Percentiles rank a stretch among this genome's conserved stretches.
These are phyloP conservation scores for Polia nebulosa DNA, from an alignment of 2,888 invertebrate species.

Conservation along the genomic window DNA sequence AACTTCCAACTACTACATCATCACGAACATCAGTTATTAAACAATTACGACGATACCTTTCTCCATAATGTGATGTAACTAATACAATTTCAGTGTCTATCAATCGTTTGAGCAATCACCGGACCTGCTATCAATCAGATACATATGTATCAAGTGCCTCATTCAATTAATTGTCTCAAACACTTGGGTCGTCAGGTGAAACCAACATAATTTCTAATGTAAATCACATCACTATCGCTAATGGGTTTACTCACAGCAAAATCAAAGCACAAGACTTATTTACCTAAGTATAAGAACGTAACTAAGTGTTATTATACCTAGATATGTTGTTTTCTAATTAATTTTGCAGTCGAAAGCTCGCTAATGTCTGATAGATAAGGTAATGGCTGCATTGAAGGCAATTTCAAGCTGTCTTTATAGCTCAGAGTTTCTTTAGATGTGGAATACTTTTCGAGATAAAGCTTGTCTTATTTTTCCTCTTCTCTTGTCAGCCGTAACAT, in stretches of 20 bases:
- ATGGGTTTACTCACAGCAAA: conserved; percentile 43
- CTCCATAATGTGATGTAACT: conserved; percentile 44
- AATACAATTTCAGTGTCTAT: conserved; percentile 35
- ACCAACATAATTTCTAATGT: conserved; percentile 58
- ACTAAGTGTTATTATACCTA: conserved; percentile 38
- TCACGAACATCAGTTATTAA: conserved; percentile 42
- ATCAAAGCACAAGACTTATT: conserved; percentile 40
- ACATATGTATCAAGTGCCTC: conserved; percentile 47
- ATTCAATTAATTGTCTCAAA: conserved; percentile 53
- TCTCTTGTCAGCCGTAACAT: background rate
- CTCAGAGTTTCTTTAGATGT: conserved; percentile 31
- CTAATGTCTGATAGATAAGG: conserved; percentile 59
- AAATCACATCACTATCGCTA: conserved; percentile 55
- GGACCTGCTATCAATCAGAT: conserved; percentile 56
- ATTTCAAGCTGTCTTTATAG: conserved; percentile 36
- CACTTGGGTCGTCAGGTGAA: conserved; percentile 46
- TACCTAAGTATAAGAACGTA: conserved; percentile 40
- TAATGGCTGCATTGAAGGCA: conserved; percentile 51
- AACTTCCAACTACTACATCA: conserved; percentile 21
- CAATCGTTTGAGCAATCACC: conserved; percentile 50
- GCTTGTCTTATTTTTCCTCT: conserved; percentile 7
- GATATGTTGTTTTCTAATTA: conserved; percentile 54
- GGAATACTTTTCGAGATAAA: conserved; percentile 33
- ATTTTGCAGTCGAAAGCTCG: conserved; percentile 48
- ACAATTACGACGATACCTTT: conserved; percentile 52